Conservation (phyloP, 1,140 invertebrate species). For the Ceratoteleas bidentatus region DNA sequence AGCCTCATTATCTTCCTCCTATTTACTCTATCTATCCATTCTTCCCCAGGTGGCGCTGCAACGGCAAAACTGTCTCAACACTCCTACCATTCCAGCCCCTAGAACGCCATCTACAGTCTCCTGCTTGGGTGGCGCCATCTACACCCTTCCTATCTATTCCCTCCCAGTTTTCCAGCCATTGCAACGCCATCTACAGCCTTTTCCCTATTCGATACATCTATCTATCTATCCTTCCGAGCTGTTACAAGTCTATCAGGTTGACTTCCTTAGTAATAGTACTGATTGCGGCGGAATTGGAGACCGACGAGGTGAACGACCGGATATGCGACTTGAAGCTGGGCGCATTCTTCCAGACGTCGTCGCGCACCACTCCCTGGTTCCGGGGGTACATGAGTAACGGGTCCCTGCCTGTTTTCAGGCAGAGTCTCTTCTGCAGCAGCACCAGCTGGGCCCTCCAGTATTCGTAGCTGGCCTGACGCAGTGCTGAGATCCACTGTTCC, state of each 20-base stretch:
- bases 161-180: too few species aligned
- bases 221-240: background rate
- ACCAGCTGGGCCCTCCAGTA: conserved; percentile 83
- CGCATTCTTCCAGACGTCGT: conserved; percentile 73
- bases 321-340: conserved; percentile 77
- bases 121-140: too few species aligned
- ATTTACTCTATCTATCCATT: too few species aligned
- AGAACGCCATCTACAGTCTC: too few species aligned
- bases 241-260: conserved; percentile 74
- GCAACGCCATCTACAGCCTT: too few species aligned
- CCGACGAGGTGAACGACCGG: conserved; percentile 69
- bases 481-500: conserved; percentile 83
- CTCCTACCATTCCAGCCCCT: too few species aligned
- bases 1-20: too few species aligned
- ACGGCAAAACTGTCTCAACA: too few species aligned
- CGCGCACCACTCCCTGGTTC: conserved; percentile 82
- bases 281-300: conserved; percentile 63
- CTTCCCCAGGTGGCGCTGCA: too few species aligned
- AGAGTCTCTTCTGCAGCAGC: conserved; percentile 83
- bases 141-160: too few species aligned
- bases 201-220: background rate
- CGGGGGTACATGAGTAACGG: conserved; percentile 84
- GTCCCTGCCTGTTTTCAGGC: conserved; percentile 84
- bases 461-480: conserved; percentile 84
- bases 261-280: conserved; percentile 71